A percentile compares a stretch with the other conserved stretches of the same genome.
phyloP scores from a whole-genome alignment of 2,888 invertebrate genomes.

The Ectropis crepuscularia region DNA sequence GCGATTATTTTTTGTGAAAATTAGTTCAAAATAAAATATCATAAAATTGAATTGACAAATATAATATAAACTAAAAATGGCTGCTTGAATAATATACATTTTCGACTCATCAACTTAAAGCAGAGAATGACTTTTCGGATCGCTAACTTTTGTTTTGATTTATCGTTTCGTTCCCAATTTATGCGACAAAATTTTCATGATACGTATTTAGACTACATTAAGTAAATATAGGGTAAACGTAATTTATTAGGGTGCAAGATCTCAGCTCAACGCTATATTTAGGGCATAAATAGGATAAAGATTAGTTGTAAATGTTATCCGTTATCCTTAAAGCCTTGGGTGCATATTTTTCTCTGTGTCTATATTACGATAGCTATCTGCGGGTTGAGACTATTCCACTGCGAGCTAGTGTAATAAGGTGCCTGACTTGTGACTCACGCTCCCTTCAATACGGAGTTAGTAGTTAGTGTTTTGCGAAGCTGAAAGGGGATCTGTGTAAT shows the following conservation, averaged over 20 bases:
- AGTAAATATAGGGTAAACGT: slow-evolving; percentile 36
- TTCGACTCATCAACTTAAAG: too few relatives aligned
- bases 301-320: slow-evolving; percentile 70
- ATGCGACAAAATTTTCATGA: slow-evolving; percentile 35
- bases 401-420: too few relatives aligned
- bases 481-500: not conserved
- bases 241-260: slow-evolving; percentile 70
- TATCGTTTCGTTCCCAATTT: slow-evolving; percentile 7
- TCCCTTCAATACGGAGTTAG: slow-evolving; percentile 9
- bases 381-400: too few relatives aligned
- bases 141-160: slow-evolving; percentile 3
- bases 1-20: too few relatives aligned
- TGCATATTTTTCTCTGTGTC: slow-evolving; percentile 42
- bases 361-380: too few relatives aligned
- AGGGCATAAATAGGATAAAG: slow-evolving; percentile 71
- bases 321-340: slow-evolving; percentile 74
- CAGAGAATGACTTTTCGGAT: too few relatives aligned
- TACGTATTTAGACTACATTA: slow-evolving; percentile 28
- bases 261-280: slow-evolving; percentile 82
- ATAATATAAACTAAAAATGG: too few relatives aligned
- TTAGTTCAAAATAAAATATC: too few relatives aligned
- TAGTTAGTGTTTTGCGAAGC: not conserved
- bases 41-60: too few relatives aligned
- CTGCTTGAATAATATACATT: too few relatives aligned
- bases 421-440: slow-evolving; percentile 40